Percentiles rank a stretch among this genome's conserved stretches.
Evolutionary conservation across 1,140 invertebrate species (phyloP).

Genomic region (Neotoxoptera formosana): DNA sequence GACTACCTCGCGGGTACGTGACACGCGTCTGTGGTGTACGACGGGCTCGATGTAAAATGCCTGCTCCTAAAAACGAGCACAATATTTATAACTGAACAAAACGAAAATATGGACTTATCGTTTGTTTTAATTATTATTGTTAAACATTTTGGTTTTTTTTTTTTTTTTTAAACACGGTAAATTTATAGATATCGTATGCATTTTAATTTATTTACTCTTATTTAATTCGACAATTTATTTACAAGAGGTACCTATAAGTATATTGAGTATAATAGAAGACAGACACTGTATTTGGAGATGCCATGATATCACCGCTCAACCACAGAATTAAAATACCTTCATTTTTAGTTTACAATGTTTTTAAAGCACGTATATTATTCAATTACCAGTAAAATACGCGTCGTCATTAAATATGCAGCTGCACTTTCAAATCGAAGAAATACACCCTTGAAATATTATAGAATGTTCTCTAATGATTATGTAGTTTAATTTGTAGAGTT

Average conservation of each 20-base stretch:
- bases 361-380: neutral
- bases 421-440: neutral
- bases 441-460: neutral
- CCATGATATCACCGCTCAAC: neutral
- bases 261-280: neutral
- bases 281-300: neutral
- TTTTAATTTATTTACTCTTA: neutral
- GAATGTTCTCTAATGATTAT: neutral
- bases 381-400: neutral
- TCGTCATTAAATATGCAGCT: neutral
- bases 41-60: neutral
- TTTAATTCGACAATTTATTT: neutral
- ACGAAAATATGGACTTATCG: neutral
- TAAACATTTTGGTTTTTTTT: neutral
- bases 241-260: neutral
- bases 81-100: too few relatives aligned
- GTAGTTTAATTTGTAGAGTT: neutral
- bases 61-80: too few relatives aligned
- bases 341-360: neutral
- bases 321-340: too few relatives aligned
- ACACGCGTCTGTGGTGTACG: neutral
- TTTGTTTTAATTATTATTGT: neutral
- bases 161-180: too few relatives aligned
- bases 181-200: neutral
- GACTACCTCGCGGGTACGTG: neutral